These are phyloP conservation scores for Acrocephalus arundinaceus DNA, from an alignment of 2,113 vertebrate species.

Conservation along the genomic window DNA sequence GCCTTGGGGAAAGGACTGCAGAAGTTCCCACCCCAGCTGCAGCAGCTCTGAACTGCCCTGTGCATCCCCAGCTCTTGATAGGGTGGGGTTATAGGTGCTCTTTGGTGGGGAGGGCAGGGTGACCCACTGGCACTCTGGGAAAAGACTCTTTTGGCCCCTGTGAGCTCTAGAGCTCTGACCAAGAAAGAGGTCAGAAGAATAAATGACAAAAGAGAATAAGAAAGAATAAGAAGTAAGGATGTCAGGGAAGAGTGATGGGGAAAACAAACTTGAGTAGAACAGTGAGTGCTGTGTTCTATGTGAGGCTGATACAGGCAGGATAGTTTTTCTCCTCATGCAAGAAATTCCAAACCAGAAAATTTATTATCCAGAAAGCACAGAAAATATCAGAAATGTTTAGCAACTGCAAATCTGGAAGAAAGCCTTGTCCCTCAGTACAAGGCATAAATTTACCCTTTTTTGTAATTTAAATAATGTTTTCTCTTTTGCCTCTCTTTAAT, in stretches of 20 bases:
- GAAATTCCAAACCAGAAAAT: not conserved
- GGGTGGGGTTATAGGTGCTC: not conserved
- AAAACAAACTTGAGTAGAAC: not conserved
- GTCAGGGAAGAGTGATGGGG: not conserved
- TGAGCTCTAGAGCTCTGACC: not conserved
- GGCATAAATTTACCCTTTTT: not conserved
- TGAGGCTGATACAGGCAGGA: accelerated
- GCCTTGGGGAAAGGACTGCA: not conserved
- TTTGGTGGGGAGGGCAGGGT: not conserved
- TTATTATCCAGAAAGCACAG: not conserved
- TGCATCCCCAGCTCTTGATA: not conserved
- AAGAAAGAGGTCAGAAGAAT: not conserved
- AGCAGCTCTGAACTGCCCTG: not conserved
- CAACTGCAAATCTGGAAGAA: not conserved
- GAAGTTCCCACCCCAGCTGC: not conserved
- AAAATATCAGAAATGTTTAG: not conserved
- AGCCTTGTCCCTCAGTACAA: not conserved
- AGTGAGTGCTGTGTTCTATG: not conserved
- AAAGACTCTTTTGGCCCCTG: not conserved
- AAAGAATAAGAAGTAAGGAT: not conserved
- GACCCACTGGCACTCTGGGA: not conserved
- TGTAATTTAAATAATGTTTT: not conserved
- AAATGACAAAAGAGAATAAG: not conserved
- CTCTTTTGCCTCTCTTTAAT: not conserved
- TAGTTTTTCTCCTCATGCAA: not conserved